phyloP scores from a whole-genome alignment of 1,140 invertebrate species.

The Micrasema longulum region DNA sequence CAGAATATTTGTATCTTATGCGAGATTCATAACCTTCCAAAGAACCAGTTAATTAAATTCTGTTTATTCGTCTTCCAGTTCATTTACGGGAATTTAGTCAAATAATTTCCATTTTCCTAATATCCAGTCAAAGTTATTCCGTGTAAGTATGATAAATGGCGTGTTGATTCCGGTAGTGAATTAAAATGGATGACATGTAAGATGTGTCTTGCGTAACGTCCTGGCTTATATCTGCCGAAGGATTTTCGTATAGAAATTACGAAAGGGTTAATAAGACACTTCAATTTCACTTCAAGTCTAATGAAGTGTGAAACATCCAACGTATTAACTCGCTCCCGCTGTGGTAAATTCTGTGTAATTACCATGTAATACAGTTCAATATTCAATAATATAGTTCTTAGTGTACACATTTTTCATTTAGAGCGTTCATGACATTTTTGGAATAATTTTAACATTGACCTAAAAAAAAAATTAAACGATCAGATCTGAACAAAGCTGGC shows the following conservation, averaged over 20 bases:
- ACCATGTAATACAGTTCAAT: too few relatives aligned
- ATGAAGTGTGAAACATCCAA: conserved; percentile 12
- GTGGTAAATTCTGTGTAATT: too few relatives aligned
- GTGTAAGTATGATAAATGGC: conserved; percentile 45
- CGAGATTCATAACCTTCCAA: too few relatives aligned
- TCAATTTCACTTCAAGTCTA: conserved; percentile 14
- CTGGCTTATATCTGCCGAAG: not conserved
- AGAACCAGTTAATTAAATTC: too few relatives aligned
- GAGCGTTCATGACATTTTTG: too few relatives aligned
- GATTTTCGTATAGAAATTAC: not conserved
- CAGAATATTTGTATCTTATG: too few relatives aligned
- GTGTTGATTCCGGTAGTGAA: conserved; percentile 15
- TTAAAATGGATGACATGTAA: conserved; percentile 1
- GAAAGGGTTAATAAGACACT: conserved; percentile 1
- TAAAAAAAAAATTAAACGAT: too few relatives aligned
- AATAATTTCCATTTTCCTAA: conserved; percentile 33
- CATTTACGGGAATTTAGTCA: not conserved
- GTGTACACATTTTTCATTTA: too few relatives aligned
- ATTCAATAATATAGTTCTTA: too few relatives aligned
- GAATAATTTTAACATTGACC: too few relatives aligned
- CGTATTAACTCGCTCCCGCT: not conserved
- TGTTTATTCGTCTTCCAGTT: not conserved
- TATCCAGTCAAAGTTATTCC: not conserved
- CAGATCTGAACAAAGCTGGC: too few relatives aligned
- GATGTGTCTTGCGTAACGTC: not conserved